These are phyloP conservation scores for Mormyrus lacerda DNA, from an alignment of 2,113 vertebrate species.

Conservation along the genomic window DNA sequence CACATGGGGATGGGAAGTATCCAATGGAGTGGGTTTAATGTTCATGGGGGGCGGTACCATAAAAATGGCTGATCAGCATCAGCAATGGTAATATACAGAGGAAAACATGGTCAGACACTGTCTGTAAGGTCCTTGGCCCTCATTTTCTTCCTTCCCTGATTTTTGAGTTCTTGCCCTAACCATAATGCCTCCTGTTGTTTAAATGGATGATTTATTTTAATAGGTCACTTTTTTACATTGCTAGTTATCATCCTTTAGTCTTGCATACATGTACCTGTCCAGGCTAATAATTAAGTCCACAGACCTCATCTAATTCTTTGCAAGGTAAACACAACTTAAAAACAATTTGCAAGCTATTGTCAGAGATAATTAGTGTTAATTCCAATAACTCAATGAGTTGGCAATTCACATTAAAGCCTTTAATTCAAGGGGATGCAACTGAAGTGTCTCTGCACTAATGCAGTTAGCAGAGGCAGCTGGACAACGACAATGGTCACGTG, in stretches of 20 bases:
- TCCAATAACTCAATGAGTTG: conserved; percentile 27
- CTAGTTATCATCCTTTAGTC: background rate
- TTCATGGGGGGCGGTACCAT: background rate
- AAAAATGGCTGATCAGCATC: background rate
- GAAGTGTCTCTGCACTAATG: conserved; percentile 19
- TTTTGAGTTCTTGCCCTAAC: background rate
- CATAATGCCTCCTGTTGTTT: background rate
- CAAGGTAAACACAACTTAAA: conserved; percentile 15
- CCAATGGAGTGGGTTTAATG: background rate
- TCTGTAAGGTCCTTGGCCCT: background rate
- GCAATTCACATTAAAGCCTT: conserved; percentile 26
- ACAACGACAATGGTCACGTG: conserved; percentile 18
- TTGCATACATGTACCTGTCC: background rate
- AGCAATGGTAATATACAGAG: background rate
- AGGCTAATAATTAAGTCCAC: background rate
- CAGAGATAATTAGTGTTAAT: conserved; percentile 25
- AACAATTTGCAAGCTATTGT: conserved; percentile 17
- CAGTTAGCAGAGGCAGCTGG: conserved; percentile 22
- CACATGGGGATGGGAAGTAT: background rate
- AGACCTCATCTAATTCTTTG: background rate
- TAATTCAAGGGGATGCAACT: conserved; percentile 15
- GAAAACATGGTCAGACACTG: background rate
- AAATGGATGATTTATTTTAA: background rate
- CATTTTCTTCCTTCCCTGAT: background rate
- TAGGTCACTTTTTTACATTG: background rate